These are phyloP conservation scores for Pogoniulus pusillus DNA, from an alignment of 2,797 vertebrate species.

Conservation along the genomic window DNA sequence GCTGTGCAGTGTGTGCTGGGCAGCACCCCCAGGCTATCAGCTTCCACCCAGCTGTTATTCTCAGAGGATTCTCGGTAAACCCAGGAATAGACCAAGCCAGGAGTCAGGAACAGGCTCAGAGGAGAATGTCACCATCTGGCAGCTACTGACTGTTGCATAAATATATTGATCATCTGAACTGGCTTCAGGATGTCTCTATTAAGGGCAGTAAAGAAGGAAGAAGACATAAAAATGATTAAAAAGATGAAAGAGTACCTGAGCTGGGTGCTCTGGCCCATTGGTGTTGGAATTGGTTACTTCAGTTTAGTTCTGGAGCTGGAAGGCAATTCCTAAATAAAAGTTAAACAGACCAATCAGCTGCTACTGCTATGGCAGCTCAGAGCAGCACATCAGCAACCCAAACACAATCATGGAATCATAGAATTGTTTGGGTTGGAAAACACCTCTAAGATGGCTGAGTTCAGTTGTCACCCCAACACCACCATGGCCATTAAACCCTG, in stretches of 20 bases:
- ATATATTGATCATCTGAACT: conserved; percentile 60
- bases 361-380: conserved; percentile 28
- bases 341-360: not conserved
- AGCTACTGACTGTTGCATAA: conserved; percentile 53
- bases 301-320: not conserved
- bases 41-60: conserved; percentile 75
- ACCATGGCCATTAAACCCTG: no score
- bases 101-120: conserved; percentile 48
- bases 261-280: not conserved
- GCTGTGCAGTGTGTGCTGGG: conserved; percentile 63
- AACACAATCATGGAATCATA: not conserved
- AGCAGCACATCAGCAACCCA: not conserved
- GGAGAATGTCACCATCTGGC: conserved; percentile 71
- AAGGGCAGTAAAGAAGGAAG: not conserved
- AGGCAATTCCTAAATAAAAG: conserved; percentile 28
- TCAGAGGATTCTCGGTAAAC: conserved; percentile 64
- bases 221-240: not conserved
- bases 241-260: not conserved
- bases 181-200: conserved; percentile 60
- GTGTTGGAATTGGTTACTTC: not conserved
- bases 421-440: no score
- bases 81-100: conserved; percentile 67
- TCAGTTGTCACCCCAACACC: no score
- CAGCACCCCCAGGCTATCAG: conserved; percentile 69
- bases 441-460: no score